Base-by-base conservation (phyloP, 2,113 vertebrate species). In the Callorhinus ursinus region DNA sequence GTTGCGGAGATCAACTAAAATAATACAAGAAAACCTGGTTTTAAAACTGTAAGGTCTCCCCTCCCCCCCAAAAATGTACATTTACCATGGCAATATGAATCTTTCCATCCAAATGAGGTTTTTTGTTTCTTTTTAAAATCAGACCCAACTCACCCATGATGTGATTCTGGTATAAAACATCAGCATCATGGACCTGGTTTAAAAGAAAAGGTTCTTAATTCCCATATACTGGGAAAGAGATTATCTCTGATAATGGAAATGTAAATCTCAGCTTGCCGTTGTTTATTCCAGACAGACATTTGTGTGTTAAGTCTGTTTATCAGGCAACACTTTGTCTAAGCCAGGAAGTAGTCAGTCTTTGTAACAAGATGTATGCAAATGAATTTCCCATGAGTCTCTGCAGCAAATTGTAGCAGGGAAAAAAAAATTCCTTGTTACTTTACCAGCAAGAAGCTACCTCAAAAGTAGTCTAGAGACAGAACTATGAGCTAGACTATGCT, bases 231-330 rank as follows among this genome's bases (percentile, higher is more conserved):
- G 98, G 98, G 97, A 98, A 98, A 98, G 98, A 98, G 98, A 98
- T 99, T 99, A 98, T 99, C 98, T 98, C 98, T 97, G 97, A 98
- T 99, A 98, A 99, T 99, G 98, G 98, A 99, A 98, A 99, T 99
- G 98, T 98, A 98, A 99, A 99, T 98, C 98, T 98, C 98, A 98
- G 98, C 97, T 99, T 99, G 98, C 98, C 92, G 98, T 98, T 98
- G 98, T 99, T 99, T 99, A 99, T 98, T 99, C 98, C 98, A 99
- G 99, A 99, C 98, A 99, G 98, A 99, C 98, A 98, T 98, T 99
- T 98, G 98, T 99, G 98, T 98, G 98, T 99, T 98, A 99, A 99
- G 98, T 99, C 98, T 99, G 99, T 99, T 99, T 99, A 99, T 99
- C 98, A 98, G 98, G 98, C 99, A 98, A 98, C 98, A 98, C 98